These are phyloP conservation scores for Sebastiscus albofasciatus DNA, from an alignment of 2,797 vertebrate genomes.

Conservation along the genomic window DNA sequence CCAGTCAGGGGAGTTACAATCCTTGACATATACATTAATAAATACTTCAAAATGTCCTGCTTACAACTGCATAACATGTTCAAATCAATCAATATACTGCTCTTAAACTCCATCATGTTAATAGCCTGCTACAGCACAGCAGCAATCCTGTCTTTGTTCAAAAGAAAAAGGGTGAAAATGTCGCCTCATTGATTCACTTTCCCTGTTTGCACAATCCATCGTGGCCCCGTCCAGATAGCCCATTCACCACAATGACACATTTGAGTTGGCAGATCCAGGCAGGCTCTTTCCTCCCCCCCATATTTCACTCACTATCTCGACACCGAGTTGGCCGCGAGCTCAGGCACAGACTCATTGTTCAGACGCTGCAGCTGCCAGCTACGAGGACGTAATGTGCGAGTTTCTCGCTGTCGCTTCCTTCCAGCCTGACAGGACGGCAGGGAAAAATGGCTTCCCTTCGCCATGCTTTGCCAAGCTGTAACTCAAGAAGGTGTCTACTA, in stretches of 20 bases:
- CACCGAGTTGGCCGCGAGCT: conserved; percentile 39
- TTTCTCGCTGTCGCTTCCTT: conserved; percentile 71
- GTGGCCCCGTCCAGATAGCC: conserved; percentile 21
- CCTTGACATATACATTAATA: not conserved
- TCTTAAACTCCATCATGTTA: not conserved
- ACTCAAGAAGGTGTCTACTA: conserved; percentile 60
- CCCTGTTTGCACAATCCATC: conserved; percentile 43
- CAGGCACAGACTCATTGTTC: conserved; percentile 65
- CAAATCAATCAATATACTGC: not conserved
- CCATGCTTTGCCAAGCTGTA: conserved; percentile 60
- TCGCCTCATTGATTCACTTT: conserved; percentile 24
- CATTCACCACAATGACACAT: conserved; percentile 49
- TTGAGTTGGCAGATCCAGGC: conserved; percentile 58
- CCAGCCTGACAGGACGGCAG: conserved; percentile 60
- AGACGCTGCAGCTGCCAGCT: conserved; percentile 67
- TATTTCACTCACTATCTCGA: conserved; percentile 77
- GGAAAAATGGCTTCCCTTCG: conserved; percentile 55
- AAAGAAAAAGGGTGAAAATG: conserved; percentile 8
- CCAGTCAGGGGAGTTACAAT: not conserved
- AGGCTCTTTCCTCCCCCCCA: conserved; percentile 46
- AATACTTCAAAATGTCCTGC: not conserved
- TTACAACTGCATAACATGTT: not conserved
- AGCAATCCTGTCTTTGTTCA: conserved; percentile 9
- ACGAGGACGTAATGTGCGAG: conserved; percentile 57
- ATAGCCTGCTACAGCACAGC: not conserved